Evolutionary conservation across 2,113 vertebrate genomes (phyloP), one percentile per base, ranked within the genome.

Genomic region (Aptenodytes patagonicus): DNA sequence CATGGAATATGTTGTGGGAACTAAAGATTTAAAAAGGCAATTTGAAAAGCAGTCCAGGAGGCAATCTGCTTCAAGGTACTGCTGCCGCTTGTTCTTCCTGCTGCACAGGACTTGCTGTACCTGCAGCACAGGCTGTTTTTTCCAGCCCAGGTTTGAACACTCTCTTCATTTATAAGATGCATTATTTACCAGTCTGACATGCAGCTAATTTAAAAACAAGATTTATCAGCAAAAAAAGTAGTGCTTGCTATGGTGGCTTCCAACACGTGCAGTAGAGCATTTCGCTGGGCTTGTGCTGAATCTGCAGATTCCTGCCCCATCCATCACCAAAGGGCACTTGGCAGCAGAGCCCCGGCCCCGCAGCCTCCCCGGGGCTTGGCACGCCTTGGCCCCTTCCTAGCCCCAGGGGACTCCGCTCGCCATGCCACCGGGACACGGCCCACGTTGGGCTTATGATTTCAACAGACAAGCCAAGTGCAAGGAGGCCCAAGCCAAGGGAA

Each of bases 181-280:
- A 82, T 95, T 97, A 96, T 92, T 97, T 96, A 96, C 81, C 58
- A 76, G 57, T 17, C 75, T 90, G 95, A 90, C 65, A 40, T 9
- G 62, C 86, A 75, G 83, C 81, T 95, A 79, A 91, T 92, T 94
- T 92, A 81, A 81, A 96, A 95, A 86, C n/a, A 71, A 89, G 89
- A 93, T 93, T 87, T 87, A 96, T 96, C 97, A 96, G 89, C 89
- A 92, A 76, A 64, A 42, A 90, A 42, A 66, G 52, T 16, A 60
- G 28, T 6, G 3, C 40, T 71, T 76, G 69, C 83, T 87, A 2
- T 2, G 28, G 55, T 36, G 75, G 36, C 62, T 89, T 91, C 88
- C 51, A 82, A 40, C 26, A 28, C 64, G 44, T 7, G 8, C 89
- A 55, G 64, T 6, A 46, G 77, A 84, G 70, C 3, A 3, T 54